phyloP scores from a whole-genome alignment of 1,140 invertebrate species.

The Contarinia nasturtii region DNA sequence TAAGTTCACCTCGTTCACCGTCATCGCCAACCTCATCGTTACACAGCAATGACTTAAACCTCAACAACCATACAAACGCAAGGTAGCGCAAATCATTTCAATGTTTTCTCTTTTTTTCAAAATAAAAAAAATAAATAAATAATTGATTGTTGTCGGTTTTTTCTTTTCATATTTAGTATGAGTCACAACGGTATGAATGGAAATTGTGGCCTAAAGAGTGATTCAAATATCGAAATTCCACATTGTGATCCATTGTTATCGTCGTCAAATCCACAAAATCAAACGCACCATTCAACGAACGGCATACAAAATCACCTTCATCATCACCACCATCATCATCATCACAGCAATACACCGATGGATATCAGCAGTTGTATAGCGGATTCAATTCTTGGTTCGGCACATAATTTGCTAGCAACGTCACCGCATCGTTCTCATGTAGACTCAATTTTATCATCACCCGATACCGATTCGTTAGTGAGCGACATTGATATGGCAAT shows the following conservation, averaged over 20 bases:
- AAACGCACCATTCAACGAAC: slow-evolving; percentile 8
- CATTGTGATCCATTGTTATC: slow-evolving; percentile 21
- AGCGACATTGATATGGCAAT: slow-evolving; percentile 4
- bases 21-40: slow-evolving; percentile 6
- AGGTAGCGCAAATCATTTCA: not conserved
- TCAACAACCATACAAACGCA: slow-evolving; percentile 2
- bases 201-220: not conserved
- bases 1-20: slow-evolving; percentile 33
- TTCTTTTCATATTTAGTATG: not conserved
- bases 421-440: slow-evolving; percentile 3
- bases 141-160: not conserved
- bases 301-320: slow-evolving; percentile 3
- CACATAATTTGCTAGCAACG: slow-evolving; percentile 1
- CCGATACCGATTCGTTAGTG: slow-evolving; percentile 4
- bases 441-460: slow-evolving; percentile 4
- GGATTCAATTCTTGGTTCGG: slow-evolving; percentile 2
- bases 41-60: slow-evolving; percentile 3
- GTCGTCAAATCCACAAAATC: slow-evolving; percentile 22
- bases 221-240: slow-evolving; percentile 4
- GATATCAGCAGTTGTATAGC: slow-evolving; percentile 2
- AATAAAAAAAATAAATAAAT: too few relatives aligned
- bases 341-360: slow-evolving; percentile 3
- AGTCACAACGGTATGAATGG: slow-evolving; percentile 2
- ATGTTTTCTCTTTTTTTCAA: not conserved
- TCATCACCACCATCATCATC: slow-evolving; percentile 6